A percentile compares a stretch with the other conserved stretches of the same genome.
These are phyloP conservation scores for Calephelis nemesis DNA, from an alignment of 1,140 invertebrate genomes.

Conservation along the genomic window DNA sequence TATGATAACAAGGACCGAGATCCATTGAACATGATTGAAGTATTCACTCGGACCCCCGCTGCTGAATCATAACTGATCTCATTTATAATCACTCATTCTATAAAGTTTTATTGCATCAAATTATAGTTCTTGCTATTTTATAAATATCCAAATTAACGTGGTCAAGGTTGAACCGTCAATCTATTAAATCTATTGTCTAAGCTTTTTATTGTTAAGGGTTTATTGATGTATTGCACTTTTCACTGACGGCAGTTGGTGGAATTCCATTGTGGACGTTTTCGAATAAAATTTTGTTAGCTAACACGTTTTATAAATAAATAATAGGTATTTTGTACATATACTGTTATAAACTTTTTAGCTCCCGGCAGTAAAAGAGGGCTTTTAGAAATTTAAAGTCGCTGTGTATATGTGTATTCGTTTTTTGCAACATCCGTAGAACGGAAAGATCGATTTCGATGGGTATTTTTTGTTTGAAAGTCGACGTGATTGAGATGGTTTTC, in stretches of 20 bases:
- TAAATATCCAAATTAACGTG: constrained; percentile 15
- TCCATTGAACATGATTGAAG: constrained; percentile 58
- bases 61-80: constrained; percentile 42
- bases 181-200: constrained; percentile 10
- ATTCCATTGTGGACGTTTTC: too few species aligned
- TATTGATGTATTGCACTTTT: background rate
- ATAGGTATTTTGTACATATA: too few species aligned
- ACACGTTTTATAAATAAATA: too few species aligned
- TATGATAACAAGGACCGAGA: constrained; percentile 55
- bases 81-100: constrained; percentile 41
- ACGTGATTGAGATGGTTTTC: too few species aligned
- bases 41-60: constrained; percentile 30
- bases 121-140: constrained; percentile 29
- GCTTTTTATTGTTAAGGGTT: background rate
- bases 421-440: too few species aligned
- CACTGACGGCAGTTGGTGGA: background rate
- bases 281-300: too few species aligned
- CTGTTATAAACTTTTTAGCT: too few species aligned
- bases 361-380: too few species aligned
- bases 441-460: too few species aligned
- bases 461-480: too few species aligned
- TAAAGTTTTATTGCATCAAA: constrained; percentile 34
- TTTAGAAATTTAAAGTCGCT: too few species aligned
- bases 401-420: too few species aligned
- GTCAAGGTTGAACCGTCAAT: constrained; percentile 18